Evolutionary conservation across 92 coral and sea anemone genomes (phyloP).

Genomic region (Desmophyllum pertusum): DNA sequence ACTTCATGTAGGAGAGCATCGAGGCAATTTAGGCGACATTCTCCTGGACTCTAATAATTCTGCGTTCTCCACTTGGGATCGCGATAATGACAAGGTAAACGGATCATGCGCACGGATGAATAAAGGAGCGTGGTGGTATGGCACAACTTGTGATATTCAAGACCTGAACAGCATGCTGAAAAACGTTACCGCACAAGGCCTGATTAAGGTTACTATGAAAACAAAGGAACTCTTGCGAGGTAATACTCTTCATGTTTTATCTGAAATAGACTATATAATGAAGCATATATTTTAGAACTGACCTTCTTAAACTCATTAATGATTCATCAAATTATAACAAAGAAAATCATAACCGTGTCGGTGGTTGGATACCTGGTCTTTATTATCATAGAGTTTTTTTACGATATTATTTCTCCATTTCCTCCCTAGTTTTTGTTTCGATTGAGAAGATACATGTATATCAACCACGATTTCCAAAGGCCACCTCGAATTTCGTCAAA

Average conservation of each 20-base stretch:
- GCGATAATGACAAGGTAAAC: constrained; percentile 23
- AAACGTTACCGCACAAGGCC: background rate
- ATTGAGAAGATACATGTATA: too few relatives aligned
- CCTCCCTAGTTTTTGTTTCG: too few relatives aligned
- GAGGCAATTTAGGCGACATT: constrained; percentile 5
- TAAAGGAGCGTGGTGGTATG: constrained; percentile 46
- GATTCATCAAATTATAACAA: too few relatives aligned
- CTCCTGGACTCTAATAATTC: constrained; percentile 9
- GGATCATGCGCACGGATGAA: constrained; percentile 22
- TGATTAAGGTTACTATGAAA: constrained; percentile 3
- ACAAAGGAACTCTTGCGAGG: background rate
- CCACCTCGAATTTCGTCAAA: too few relatives aligned
- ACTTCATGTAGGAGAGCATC: constrained; percentile 17
- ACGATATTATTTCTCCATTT: too few relatives aligned
- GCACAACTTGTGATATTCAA: background rate
- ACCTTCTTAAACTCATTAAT: too few relatives aligned
- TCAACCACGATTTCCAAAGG: too few relatives aligned
- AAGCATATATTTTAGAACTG: too few relatives aligned
- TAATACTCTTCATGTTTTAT: background rate
- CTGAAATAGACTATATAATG: too few relatives aligned
- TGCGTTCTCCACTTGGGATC: constrained; percentile 39
- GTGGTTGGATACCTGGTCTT: too few relatives aligned
- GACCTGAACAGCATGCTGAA: constrained; percentile 27
- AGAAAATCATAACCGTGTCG: too few relatives aligned
- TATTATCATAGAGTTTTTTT: too few relatives aligned